Evolutionary conservation across 1,140 invertebrate species (phyloP).

Genomic region (Sinonovacula constricta): DNA sequence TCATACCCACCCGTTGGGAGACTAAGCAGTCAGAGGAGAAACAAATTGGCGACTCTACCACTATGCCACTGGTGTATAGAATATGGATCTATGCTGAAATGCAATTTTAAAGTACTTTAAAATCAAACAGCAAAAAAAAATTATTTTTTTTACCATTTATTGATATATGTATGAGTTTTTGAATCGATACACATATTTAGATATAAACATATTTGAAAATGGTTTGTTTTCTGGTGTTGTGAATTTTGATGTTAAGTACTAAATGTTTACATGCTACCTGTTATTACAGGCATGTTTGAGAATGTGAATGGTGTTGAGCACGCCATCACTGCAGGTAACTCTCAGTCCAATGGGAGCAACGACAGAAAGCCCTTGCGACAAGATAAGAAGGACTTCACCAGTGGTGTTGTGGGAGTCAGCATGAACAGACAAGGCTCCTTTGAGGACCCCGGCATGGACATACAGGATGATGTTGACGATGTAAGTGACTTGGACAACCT

Average conservation of each 20-base stretch:
- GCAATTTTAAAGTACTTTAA: no score
- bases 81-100: no score
- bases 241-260: no score
- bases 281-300: conserved; percentile 68
- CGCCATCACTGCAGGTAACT: conserved; percentile 60
- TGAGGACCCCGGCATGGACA: conserved; percentile 60
- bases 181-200: no score
- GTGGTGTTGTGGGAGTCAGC: conserved; percentile 60
- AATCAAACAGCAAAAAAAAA: no score
- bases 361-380: conserved; percentile 55
- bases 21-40: no score
- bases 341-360: conserved; percentile 56
- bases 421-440: conserved; percentile 62
- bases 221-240: no score
- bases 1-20: no score
- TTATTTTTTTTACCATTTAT: background rate
- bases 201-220: no score
- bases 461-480: conserved; percentile 61
- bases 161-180: background rate
- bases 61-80: no score
- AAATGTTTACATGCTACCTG: conserved; percentile 7
- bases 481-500: conserved; percentile 54
- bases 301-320: conserved; percentile 60
- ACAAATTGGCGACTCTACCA: no score
- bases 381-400: conserved; percentile 60